phyloP scores from a whole-genome alignment of 2,797 vertebrate species.

The Tinamus major region DNA sequence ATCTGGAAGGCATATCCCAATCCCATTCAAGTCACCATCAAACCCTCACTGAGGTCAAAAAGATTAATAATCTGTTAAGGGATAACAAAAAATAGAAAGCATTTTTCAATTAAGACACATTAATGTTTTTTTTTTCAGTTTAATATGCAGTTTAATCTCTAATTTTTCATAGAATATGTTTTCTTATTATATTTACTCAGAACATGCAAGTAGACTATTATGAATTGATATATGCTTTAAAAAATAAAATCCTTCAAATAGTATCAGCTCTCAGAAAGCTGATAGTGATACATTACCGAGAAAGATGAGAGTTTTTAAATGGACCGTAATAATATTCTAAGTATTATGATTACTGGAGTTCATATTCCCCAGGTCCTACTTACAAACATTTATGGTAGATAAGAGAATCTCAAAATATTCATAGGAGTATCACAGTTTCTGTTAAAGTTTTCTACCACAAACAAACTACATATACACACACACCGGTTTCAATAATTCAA shows the following conservation, averaged over 20 bases:
- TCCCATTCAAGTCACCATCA: background rate
- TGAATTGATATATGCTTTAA: rapidly evolving
- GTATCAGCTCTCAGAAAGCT: background rate
- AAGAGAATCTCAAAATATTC: background rate
- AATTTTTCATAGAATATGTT: background rate
- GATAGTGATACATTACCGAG: background rate
- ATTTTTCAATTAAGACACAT: background rate
- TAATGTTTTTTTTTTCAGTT: background rate
- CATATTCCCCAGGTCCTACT: background rate
- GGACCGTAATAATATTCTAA: background rate
- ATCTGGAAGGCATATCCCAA: background rate
- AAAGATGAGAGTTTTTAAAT: background rate
- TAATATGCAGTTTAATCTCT: background rate
- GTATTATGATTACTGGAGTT: background rate
- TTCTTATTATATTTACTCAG: background rate
- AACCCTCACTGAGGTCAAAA: background rate
- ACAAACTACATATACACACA: too few relatives aligned
- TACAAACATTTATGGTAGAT: background rate
- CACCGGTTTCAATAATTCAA: background rate
- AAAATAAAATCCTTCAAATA: background rate
- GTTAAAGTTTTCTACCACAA: background rate
- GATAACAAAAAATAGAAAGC: rapidly evolving
- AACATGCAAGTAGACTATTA: background rate
- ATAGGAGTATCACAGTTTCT: background rate
- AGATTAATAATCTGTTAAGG: background rate